Base-by-base conservation (phyloP, 92 coral and sea anemone genomes). In the Heliopora coerulea region DNA sequence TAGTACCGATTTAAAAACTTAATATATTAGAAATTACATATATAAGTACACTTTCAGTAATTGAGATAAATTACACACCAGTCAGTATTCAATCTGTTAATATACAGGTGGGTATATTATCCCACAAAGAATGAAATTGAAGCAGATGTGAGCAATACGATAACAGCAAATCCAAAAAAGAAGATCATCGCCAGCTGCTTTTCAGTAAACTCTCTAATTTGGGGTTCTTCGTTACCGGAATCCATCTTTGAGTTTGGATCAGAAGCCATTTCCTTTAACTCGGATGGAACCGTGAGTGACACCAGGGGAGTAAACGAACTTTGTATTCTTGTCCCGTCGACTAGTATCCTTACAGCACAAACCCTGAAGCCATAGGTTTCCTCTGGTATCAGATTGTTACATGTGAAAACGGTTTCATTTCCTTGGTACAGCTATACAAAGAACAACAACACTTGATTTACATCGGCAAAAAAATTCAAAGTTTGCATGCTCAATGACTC, bases 151-250 rank as follows among this genome's bases (percentile, higher is more conserved):
- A 73, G 75, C 37, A 92, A 11, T 0, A 87, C 91, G 24, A 92
- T 35, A 65, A 87, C 31, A 3, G 96, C 73, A 49, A 92, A 89
- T 17, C 89, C 96, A 6, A 86, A 56, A 75, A 91, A 92, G 83
- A 90, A 87, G 8, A 92, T 85, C 73, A 85, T 56, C 17, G 97
- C 96, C 91, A 91, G 84, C 73, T 92, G 96, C n/a, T 69, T 88
- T 42, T 92, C 97, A 18, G 96, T 84, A 25, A 92, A 81, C 30
- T 82, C 66, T 72, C 82, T 81, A 30, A 81, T 74, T 48, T 41
- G 84, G n/a, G 82, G 44, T 28, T 41, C 50, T 26, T 62, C 79
- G 1, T 49, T 85, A 26, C 68, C 83, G 14, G 54, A 39, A 17
- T 74, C 81, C 1, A 48, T 50, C 34, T 49, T 78, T 7, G 74